phyloP scores from a whole-genome alignment of 2,113 vertebrate genomes.

The Catharus minimus region DNA sequence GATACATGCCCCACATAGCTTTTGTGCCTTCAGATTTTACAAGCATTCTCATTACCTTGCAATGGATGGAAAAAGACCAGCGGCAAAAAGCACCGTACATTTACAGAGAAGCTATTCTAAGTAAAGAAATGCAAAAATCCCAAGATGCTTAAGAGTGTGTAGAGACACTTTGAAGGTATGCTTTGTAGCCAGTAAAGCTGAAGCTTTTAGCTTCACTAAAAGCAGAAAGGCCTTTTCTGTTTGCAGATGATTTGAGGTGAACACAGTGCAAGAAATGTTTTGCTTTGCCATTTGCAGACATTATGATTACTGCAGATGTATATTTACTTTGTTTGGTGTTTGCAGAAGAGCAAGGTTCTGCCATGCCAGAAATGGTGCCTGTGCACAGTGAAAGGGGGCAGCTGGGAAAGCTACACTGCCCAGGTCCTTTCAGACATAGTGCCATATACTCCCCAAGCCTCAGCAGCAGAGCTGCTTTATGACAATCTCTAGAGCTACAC shows the following conservation, averaged over 20 bases:
- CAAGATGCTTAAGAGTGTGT: not conserved
- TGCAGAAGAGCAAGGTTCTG: not conserved
- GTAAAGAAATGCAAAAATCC: not conserved
- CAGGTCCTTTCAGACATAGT: not conserved
- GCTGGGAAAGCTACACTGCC: not conserved
- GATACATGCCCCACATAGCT: not conserved
- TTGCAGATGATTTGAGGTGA: not conserved
- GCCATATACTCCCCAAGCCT: accelerated
- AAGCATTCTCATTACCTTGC: not conserved
- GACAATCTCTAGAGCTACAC: not conserved
- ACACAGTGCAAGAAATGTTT: not conserved
- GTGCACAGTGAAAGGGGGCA: not conserved
- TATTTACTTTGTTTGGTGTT: not conserved
- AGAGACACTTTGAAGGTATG: not conserved
- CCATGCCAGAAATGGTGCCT: not conserved
- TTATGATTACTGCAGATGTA: not conserved
- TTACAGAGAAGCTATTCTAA: not conserved
- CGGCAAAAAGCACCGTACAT: not conserved
- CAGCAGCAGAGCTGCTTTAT: not conserved
- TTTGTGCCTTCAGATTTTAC: not conserved
- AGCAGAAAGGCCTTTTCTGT: not conserved
- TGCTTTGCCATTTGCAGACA: not conserved
- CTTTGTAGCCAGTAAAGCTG: not conserved
- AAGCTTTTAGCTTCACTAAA: not conserved
- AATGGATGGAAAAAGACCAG: not conserved